A percentile compares a stretch with the other conserved stretches of the same genome.
These are phyloP conservation scores for Thalassoma bifasciatum DNA, from an alignment of 2,113 vertebrate species.

Conservation along the genomic window DNA sequence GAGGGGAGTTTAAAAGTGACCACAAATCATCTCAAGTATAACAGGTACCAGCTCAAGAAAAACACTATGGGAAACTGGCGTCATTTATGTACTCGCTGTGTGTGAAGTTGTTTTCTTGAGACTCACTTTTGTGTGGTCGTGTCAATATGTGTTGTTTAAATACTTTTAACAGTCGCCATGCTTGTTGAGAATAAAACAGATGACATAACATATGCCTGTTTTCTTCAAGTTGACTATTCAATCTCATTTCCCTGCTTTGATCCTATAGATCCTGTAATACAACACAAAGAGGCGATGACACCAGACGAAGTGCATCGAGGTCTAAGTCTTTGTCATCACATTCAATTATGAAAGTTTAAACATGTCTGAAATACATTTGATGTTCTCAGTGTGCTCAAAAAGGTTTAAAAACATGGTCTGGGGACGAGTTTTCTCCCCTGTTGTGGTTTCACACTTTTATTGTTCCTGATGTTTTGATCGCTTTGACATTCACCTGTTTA, in stretches of 20 bases:
- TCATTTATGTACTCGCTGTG: not conserved
- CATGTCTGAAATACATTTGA: not conserved
- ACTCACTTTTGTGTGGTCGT: not conserved
- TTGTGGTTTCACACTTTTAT: not conserved
- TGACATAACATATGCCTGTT: not conserved
- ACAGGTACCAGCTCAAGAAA: not conserved
- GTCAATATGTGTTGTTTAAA: not conserved
- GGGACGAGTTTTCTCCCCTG: not conserved
- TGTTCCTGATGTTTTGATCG: not conserved
- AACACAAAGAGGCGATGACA: not conserved
- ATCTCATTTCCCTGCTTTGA: not conserved
- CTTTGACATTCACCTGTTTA: too few relatives aligned
- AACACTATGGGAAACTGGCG: not conserved
- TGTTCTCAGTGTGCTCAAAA: not conserved
- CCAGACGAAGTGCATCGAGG: not conserved
- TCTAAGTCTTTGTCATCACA: not conserved
- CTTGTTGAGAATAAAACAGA: slow-evolving; percentile 2
- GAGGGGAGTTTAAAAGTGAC: not conserved
- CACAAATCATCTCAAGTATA: not conserved
- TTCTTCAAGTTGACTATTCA: not conserved
- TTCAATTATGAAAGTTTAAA: not conserved
- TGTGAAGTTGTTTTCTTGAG: not conserved
- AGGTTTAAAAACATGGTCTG: not conserved
- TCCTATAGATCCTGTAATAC: not conserved
- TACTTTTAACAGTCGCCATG: not conserved